A percentile compares a stretch with the other conserved stretches of the same genome.
phyloP scores from a whole-genome alignment of 2,888 invertebrate genomes.

The Thyatira batis region DNA sequence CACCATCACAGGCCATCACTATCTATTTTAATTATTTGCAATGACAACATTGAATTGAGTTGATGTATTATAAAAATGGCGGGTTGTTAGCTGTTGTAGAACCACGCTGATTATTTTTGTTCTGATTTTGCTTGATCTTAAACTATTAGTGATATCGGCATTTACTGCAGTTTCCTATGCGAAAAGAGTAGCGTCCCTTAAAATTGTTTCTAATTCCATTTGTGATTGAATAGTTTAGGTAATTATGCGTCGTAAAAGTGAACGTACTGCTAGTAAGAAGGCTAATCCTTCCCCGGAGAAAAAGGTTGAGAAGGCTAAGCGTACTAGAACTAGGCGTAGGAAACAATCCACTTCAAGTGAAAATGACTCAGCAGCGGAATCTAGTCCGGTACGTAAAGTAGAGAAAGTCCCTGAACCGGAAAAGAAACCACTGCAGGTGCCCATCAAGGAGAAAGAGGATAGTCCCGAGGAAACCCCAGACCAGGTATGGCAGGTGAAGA shows the following conservation, averaged over 20 bases:
- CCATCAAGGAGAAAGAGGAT: conserved; percentile 50
- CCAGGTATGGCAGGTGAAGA: conserved; percentile 80
- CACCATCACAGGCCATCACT: too few species aligned
- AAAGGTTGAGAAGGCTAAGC: conserved; percentile 79
- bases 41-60: too few species aligned
- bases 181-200: background rate
- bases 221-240: conserved; percentile 29
- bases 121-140: background rate
- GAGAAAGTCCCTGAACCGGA: conserved; percentile 44
- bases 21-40: too few species aligned
- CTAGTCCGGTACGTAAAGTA: conserved; percentile 44
- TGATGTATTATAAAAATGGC: too few species aligned
- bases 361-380: conserved; percentile 72
- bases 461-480: conserved; percentile 66
- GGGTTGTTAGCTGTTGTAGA: conserved; percentile 1
- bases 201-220: background rate
- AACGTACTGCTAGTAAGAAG: conserved; percentile 85
- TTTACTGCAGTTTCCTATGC: background rate
- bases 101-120: conserved; percentile 1
- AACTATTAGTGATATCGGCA: background rate
- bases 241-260: conserved; percentile 89
- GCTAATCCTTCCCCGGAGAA: conserved; percentile 86
- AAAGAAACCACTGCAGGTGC: conserved; percentile 51
- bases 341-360: conserved; percentile 82
- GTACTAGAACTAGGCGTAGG: conserved; percentile 78